phyloP scores from a whole-genome alignment of 2,888 invertebrate species.

The Lutraria lutraria region DNA sequence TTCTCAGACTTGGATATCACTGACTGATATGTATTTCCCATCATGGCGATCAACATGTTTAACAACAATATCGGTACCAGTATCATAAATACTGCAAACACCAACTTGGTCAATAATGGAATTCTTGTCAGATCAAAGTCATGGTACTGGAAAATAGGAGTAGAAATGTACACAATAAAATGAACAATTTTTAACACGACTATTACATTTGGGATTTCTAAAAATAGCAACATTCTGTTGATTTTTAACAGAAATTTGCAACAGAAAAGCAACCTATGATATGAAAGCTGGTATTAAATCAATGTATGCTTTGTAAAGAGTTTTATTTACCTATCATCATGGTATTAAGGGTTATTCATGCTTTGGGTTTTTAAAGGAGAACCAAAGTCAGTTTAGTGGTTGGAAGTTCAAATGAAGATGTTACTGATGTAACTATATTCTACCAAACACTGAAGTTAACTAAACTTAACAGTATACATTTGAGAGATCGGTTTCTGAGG shows the following conservation, averaged over 20 bases:
- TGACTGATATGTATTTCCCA: constrained; percentile 99
- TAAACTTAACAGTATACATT: too few species aligned
- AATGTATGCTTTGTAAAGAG: too few species aligned
- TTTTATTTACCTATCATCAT: too few species aligned
- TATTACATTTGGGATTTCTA: neutral
- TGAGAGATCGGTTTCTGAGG: too few species aligned
- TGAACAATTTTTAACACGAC: neutral
- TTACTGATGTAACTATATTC: too few species aligned
- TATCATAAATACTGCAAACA: constrained; percentile 99
- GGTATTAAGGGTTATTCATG: too few species aligned
- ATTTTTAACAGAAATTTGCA: neutral
- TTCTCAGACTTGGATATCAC: constrained; percentile 99
- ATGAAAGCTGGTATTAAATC: too few species aligned
- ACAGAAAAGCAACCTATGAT: neutral
- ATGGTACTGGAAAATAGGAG: constrained; percentile 91
- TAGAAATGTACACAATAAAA: neutral
- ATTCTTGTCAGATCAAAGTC: constrained; percentile 96
- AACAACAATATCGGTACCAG: constrained; percentile 97
- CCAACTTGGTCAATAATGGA: constrained; percentile 96
- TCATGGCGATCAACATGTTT: constrained; percentile 99
- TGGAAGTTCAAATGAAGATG: too few species aligned
- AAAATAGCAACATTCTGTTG: too few species aligned
- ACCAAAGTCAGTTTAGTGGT: too few species aligned
- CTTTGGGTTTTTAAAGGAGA: too few species aligned
- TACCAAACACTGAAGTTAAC: too few species aligned